These are phyloP conservation scores for Mamestra configurata DNA, from an alignment of 1,140 invertebrate species.

Conservation along the genomic window DNA sequence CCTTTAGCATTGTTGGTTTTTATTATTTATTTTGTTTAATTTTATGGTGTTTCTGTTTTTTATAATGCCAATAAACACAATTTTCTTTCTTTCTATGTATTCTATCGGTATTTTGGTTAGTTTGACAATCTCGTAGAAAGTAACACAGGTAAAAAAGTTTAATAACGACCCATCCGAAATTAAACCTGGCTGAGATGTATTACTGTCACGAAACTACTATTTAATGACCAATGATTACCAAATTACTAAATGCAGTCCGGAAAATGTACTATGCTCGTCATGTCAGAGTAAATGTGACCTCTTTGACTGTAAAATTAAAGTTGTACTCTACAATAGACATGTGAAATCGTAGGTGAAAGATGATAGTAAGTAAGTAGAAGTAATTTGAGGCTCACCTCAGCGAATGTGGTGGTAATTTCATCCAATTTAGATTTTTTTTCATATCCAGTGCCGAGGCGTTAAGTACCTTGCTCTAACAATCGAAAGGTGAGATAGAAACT, in stretches of 20 bases:
- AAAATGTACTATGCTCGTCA: not conserved
- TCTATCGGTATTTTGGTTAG: no score
- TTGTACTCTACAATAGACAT: conserved; percentile 48
- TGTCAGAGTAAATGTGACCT: not conserved
- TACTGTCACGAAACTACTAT: conserved; percentile 59
- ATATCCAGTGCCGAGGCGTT: conserved; percentile 54
- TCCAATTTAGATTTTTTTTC: conserved; percentile 75
- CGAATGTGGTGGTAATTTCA: conserved; percentile 77
- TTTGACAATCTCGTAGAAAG: conserved; percentile 43
- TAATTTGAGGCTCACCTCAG: conserved; percentile 66
- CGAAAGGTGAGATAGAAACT: conserved; percentile 55
- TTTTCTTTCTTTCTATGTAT: no score
- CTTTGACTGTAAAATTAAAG: conserved; percentile 40
- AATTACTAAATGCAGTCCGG: not conserved
- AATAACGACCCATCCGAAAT: conserved; percentile 37
- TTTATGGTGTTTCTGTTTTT: no score
- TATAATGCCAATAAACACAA: no score
- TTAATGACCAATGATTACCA: conserved; percentile 43
- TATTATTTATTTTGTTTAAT: no score
- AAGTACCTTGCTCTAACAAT: conserved; percentile 54
- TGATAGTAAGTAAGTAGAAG: conserved; percentile 62
- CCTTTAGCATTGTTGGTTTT: no score
- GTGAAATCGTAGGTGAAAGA: conserved; percentile 62
- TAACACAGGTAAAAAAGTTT: conserved; percentile 37
- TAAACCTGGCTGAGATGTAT: conserved; percentile 51